These are phyloP conservation scores for Drosophila vallismaia DNA, from an alignment of 2,888 invertebrate genomes.

Conservation along the genomic window DNA sequence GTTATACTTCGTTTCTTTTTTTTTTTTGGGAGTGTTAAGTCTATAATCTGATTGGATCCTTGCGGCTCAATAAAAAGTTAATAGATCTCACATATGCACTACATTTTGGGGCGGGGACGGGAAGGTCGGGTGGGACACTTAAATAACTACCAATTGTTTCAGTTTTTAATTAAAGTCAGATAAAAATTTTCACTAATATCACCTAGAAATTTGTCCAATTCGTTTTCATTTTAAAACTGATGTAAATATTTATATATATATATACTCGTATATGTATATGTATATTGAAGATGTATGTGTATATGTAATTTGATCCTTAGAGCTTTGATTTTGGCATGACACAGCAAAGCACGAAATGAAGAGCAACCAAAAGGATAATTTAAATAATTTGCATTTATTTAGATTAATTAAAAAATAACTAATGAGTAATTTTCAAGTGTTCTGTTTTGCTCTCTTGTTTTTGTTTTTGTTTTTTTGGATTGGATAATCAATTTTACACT, in stretches of 20 bases:
- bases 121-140: slow-evolving; percentile 32
- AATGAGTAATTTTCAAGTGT: slow-evolving; percentile 72
- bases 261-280: slow-evolving; percentile 24
- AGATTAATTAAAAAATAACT: slow-evolving; percentile 67
- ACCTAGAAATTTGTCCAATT: slow-evolving; percentile 75
- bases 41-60: slow-evolving; percentile 9
- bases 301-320: slow-evolving; percentile 47
- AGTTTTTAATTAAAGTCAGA: slow-evolving; percentile 66
- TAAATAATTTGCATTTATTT: slow-evolving; percentile 72
- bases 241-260: slow-evolving; percentile 28
- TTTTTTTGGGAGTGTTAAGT: slow-evolving; percentile 9
- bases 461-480: slow-evolving; percentile 19
- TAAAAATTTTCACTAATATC: slow-evolving; percentile 74
- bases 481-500: slow-evolving; percentile 35
- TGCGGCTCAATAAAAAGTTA: slow-evolving; percentile 30
- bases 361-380: slow-evolving; percentile 31
- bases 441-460: slow-evolving; percentile 26
- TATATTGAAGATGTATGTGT: slow-evolving; percentile 34
- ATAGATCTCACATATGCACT: slow-evolving; percentile 47
- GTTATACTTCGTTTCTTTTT: slow-evolving; percentile 35
- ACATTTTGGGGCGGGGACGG: slow-evolving; percentile 15
- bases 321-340: slow-evolving; percentile 17
- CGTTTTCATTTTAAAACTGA: slow-evolving; percentile 54
- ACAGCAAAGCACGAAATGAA: slow-evolving; percentile 24
- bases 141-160: slow-evolving; percentile 67